A percentile compares a stretch with the other conserved stretches of the same genome.
phyloP scores from a whole-genome alignment of 2,888 invertebrate genomes.

The Cephus spinipes region DNA sequence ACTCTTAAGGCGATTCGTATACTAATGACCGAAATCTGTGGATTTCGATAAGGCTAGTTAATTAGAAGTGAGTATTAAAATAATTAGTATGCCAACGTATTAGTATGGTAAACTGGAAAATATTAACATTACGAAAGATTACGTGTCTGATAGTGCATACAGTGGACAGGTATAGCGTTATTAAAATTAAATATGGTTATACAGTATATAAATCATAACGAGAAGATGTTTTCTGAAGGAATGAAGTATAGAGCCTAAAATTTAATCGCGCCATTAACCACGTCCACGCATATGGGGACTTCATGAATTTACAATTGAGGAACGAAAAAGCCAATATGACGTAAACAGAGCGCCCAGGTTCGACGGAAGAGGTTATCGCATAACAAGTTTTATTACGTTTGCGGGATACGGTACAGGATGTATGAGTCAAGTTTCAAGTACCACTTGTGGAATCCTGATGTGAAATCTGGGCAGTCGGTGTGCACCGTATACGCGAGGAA shows the following conservation, averaged over 20 bases:
- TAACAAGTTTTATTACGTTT: slow-evolving; percentile 34
- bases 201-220: background rate
- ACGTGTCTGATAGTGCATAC: background rate
- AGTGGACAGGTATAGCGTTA: background rate
- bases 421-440: slow-evolving; percentile 44
- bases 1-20: slow-evolving; percentile 30
- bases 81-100: background rate
- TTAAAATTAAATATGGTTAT: background rate
- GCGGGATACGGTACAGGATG: slow-evolving; percentile 28
- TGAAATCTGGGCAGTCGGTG: background rate
- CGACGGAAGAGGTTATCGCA: slow-evolving; percentile 13
- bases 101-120: background rate
- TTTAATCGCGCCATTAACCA: background rate
- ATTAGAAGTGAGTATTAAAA: slow-evolving; percentile 10
- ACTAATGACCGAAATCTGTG: slow-evolving; percentile 23
- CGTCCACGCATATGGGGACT: background rate
- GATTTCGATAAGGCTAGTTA: slow-evolving; percentile 14
- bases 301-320: background rate
- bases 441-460: slow-evolving; percentile 1
- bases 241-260: background rate
- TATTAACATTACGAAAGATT: background rate
- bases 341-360: background rate
- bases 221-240: background rate
- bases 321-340: background rate
- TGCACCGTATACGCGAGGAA: background rate